phyloP scores from a whole-genome alignment of 2,797 vertebrate species.

The Eurystomus glaucurus region DNA sequence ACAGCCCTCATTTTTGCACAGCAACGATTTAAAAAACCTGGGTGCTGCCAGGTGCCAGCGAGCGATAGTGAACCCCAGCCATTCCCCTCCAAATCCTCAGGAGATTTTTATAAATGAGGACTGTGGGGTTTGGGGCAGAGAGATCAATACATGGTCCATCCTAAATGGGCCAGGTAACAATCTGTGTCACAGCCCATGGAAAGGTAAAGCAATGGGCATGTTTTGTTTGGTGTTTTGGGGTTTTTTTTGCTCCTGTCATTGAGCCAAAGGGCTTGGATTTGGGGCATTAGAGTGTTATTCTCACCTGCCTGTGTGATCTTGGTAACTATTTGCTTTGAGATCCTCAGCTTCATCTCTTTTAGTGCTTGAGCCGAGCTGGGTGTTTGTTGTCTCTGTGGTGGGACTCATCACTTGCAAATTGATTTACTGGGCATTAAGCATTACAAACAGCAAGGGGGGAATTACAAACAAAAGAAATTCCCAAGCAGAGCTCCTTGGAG shows the following conservation, averaged over 20 bases:
- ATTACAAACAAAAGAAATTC: not conserved
- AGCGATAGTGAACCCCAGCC: not conserved
- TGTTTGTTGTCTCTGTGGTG: fast-evolving
- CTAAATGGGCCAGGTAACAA: not conserved
- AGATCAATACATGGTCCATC: not conserved
- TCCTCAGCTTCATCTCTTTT: not conserved
- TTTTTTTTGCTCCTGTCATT: not conserved
- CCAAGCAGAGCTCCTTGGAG: not conserved
- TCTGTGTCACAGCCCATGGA: not conserved
- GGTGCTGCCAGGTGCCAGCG: fast-evolving
- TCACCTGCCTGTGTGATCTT: not conserved
- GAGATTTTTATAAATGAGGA: not conserved
- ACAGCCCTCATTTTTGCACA: not conserved
- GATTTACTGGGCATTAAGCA: not conserved
- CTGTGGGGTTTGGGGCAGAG: not conserved
- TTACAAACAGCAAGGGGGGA: not conserved
- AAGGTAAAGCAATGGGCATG: fast-evolving
- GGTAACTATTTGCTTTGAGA: not conserved
- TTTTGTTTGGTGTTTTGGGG: fast-evolving
- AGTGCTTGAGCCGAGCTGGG: fast-evolving
- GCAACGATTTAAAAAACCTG: fast-evolving
- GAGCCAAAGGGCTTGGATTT: not conserved
- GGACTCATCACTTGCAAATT: not conserved
- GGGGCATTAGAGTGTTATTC: not conserved
- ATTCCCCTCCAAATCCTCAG: fast-evolving